Evolutionary conservation across 2,888 invertebrate genomes (phyloP).

Genomic region (Drosophila melanocephala): DNA sequence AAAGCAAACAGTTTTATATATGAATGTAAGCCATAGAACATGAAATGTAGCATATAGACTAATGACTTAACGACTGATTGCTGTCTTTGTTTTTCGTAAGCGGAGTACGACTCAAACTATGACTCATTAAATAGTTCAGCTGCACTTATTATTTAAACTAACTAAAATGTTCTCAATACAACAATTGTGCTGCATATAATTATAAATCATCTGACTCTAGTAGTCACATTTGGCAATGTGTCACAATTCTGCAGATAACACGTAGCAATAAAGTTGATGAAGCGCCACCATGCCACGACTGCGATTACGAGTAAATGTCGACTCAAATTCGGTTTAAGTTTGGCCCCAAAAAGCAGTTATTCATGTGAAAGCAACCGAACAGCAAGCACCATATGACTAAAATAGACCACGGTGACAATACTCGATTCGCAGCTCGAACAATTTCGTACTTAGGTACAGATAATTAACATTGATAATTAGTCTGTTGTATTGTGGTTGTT

Average conservation of each 20-base stretch:
- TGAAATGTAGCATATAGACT: not conserved
- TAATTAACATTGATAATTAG: conserved; percentile 59
- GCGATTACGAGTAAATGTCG: conserved; percentile 2
- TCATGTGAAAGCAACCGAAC: conserved; percentile 35
- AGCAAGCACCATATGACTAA: conserved; percentile 15
- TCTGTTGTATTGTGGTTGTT: conserved; percentile 6
- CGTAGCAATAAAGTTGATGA: conserved; percentile 40
- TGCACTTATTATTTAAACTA: not conserved
- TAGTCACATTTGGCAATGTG: conserved; percentile 3
- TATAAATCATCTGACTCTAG: not conserved
- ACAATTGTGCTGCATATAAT: not conserved
- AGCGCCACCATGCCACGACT: conserved; percentile 20
- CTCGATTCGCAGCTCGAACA: not conserved
- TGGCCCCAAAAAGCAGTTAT: conserved; percentile 40
- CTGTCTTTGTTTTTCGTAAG: not conserved
- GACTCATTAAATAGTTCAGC: not conserved
- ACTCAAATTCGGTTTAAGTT: conserved; percentile 1
- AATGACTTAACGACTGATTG: not conserved
- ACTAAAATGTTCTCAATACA: not conserved
- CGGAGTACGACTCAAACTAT: not conserved
- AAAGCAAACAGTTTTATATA: conserved; percentile 26
- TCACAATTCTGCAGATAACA: conserved; percentile 42
- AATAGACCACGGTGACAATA: conserved; percentile 11
- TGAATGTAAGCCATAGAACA: conserved; percentile 22
- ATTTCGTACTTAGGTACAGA: conserved; percentile 12